Evolutionary conservation across 2,113 vertebrate species (phyloP), one percentile per base, ranked within the genome.

Genomic region (Dromiciops gliroides): DNA sequence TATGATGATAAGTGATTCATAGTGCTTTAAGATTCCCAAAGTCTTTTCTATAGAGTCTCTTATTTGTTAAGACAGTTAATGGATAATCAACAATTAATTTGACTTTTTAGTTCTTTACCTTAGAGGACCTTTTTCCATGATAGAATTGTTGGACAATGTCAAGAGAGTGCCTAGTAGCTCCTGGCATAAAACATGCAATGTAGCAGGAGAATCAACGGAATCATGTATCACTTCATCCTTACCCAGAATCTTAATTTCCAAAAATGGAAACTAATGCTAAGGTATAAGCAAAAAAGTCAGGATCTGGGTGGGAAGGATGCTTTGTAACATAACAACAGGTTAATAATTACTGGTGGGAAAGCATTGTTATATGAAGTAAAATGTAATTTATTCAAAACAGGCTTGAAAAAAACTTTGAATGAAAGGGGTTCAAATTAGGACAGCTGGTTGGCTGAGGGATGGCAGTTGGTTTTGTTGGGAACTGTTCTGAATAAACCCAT

Each of bases 401-500:
- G 8, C 50, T 26, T 0, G 83, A 95, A 89, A 89, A 96, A 96
- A 97, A 48, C 91, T 95, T 92, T 94, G 90, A 94, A 93, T 94
- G 96, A 94, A 93, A 94, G 92, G 67, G 47, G 89, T 92, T 96
- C 96, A 88, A 92, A 93, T 53, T 12, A 92, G 94, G 96, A 92
- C 60, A 90, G 96, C 96, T 97, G 95, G 94, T 93, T 95, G 94
- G 92, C 91, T 89, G 51, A 94, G 89, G 90, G 83, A 97, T 92
- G 94, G 88, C 89, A 49, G 92, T 95, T 83, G 93, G 95, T 83
- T 96, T 97, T 95, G 94, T 97, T 94, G 95, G 89, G 75, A 95
- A 93, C 91, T 93, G 95, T 95, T 95, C 26, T 92, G 95, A 96
- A 95, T 94, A 96, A 95, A 95, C 91, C 51, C 37, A 51, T 22